Percentiles rank a stretch among this genome's conserved stretches.
These are phyloP conservation scores for Glyphotaelius pellucidus DNA, from an alignment of 2,888 invertebrate species.

Conservation along the genomic window DNA sequence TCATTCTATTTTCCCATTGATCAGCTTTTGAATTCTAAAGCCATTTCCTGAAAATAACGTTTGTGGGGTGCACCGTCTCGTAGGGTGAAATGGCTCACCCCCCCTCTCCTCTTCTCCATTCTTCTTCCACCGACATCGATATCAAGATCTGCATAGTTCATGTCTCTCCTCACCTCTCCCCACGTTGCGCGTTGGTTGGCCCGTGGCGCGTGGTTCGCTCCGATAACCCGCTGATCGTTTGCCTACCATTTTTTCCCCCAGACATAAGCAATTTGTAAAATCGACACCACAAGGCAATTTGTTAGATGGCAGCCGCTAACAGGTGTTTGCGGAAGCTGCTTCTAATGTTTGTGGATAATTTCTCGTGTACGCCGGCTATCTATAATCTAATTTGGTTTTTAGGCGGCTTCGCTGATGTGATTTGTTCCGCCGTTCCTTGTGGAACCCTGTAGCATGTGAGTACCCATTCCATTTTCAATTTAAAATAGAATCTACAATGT, in stretches of 20 bases:
- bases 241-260: constrained; percentile 50
- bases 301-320: constrained; percentile 41
- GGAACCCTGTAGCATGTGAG: neutral
- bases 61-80: neutral
- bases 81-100: neutral
- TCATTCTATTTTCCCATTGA: neutral
- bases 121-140: neutral
- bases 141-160: neutral
- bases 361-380: constrained; percentile 43
- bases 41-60: neutral
- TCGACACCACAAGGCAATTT: constrained; percentile 42
- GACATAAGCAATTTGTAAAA: constrained; percentile 60
- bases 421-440: neutral
- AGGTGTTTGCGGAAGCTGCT: constrained; percentile 56
- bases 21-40: neutral
- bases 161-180: neutral
- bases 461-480: neutral
- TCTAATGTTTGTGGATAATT: constrained; percentile 44
- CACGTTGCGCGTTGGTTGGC: neutral
- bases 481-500: neutral
- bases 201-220: constrained; percentile 34
- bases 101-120: neutral
- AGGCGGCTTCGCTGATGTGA: neutral
- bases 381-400: constrained; percentile 32
- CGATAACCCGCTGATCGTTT: constrained; percentile 49